Conservation (phyloP, 1,140 invertebrate genomes). For the Mycetomoellerius zeteki region DNA sequence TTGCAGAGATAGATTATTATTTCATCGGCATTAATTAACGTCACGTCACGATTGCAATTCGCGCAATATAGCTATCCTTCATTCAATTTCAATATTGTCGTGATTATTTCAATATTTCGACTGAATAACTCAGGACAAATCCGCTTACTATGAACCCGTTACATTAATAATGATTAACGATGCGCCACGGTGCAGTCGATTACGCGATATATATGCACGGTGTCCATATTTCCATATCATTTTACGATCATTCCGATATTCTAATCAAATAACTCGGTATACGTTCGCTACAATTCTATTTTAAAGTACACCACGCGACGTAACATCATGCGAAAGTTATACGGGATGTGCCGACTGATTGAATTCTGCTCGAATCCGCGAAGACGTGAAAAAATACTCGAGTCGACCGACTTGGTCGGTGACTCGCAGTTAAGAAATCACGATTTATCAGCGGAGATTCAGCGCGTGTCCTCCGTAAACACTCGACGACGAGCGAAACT, state of each 20-base stretch:
- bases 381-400: slow-evolving; percentile 32
- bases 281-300: not conserved
- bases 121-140: slow-evolving; percentile 55
- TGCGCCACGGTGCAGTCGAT: slow-evolving; percentile 30
- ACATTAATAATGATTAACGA: slow-evolving; percentile 58
- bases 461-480: slow-evolving; percentile 1
- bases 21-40: slow-evolving; percentile 51
- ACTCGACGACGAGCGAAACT: slow-evolving; percentile 36
- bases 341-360: not conserved
- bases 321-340: slow-evolving; percentile 36
- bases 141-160: slow-evolving; percentile 35
- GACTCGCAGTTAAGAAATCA: slow-evolving; percentile 25
- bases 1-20: slow-evolving; percentile 45
- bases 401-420: not conserved
- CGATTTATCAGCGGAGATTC: slow-evolving; percentile 8
- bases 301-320: not conserved
- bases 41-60: slow-evolving; percentile 44
- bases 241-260: slow-evolving; percentile 18
- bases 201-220: slow-evolving; percentile 4
- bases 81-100: slow-evolving; percentile 57
- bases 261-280: slow-evolving; percentile 11
- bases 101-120: slow-evolving; percentile 57
- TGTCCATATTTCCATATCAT: slow-evolving; percentile 32
- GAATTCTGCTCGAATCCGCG: slow-evolving; percentile 25
- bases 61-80: slow-evolving; percentile 31